phyloP scores from a whole-genome alignment of 92 coral and sea anemone species.

The Porites lobata region DNA sequence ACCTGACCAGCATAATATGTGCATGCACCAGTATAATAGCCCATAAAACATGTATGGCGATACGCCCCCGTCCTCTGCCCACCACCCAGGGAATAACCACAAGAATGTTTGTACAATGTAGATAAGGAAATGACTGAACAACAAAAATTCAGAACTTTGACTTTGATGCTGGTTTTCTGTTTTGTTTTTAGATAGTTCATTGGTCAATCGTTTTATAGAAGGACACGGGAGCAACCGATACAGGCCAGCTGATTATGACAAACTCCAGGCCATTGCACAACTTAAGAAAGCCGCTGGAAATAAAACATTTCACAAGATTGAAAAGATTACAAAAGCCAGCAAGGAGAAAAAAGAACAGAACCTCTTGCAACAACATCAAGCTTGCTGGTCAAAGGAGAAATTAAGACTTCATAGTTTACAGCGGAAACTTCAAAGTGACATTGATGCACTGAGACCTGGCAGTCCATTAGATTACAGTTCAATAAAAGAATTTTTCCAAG shows the following conservation, averaged over 20 bases:
- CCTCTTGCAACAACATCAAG: conserved; percentile 90
- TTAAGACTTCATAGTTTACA: conserved; percentile 86
- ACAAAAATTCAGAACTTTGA: neutral
- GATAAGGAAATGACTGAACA: neutral
- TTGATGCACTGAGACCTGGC: conserved; percentile 83
- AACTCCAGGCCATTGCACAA: conserved; percentile 95
- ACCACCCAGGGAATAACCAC: too few relatives aligned
- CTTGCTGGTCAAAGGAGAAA: conserved; percentile 93
- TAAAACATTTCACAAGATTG: conserved; percentile 84
- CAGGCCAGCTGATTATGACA: conserved; percentile 89
- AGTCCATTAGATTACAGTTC: conserved; percentile 82
- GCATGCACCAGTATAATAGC: too few relatives aligned
- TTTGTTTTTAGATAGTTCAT: conserved; percentile 77
- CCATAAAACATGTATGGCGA: too few relatives aligned
- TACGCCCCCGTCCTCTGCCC: too few relatives aligned
- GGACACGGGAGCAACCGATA: conserved; percentile 87
- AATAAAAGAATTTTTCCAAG: conserved; percentile 86
- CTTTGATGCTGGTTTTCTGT: neutral
- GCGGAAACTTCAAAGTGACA: conserved; percentile 75
- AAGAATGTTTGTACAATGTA: too few relatives aligned
- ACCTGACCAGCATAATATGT: too few relatives aligned
- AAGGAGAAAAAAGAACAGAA: conserved; percentile 90
- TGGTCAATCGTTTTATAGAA: conserved; percentile 87
- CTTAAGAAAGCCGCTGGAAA: conserved; percentile 90
- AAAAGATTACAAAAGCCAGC: conserved; percentile 84